Conservation (phyloP, 2,888 invertebrate species). For the Drosophila prostipennis region DNA sequence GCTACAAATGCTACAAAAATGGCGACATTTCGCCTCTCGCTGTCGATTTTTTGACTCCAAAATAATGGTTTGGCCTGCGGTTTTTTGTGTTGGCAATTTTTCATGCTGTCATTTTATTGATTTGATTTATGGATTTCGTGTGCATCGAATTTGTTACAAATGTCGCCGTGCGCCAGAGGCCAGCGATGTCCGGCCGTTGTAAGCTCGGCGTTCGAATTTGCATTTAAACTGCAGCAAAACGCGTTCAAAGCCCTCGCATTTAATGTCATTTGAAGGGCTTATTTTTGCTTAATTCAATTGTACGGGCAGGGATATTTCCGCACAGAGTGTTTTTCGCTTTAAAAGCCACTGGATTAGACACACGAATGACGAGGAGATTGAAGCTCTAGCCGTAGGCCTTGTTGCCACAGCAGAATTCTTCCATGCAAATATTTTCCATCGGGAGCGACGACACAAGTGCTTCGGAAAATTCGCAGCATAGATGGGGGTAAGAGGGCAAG, state of each 20-base stretch:
- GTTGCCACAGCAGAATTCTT: slow-evolving; percentile 15
- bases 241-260: slow-evolving; percentile 5
- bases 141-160: slow-evolving; percentile 57
- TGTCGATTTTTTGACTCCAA: slow-evolving; percentile 46
- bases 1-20: slow-evolving; percentile 27
- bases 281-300: slow-evolving; percentile 30
- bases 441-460: slow-evolving; percentile 35
- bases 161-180: slow-evolving; percentile 32
- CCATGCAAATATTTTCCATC: slow-evolving; percentile 30
- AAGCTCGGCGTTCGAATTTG: slow-evolving; percentile 7
- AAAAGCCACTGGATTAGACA: slow-evolving; percentile 29
- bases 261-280: slow-evolving; percentile 4
- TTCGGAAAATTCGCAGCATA: slow-evolving; percentile 45
- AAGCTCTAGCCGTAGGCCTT: slow-evolving; percentile 29
- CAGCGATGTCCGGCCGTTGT: slow-evolving; percentile 14
- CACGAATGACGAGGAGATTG: neutral
- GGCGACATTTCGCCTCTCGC: slow-evolving; percentile 18
- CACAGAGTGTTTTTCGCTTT: slow-evolving; percentile 14
- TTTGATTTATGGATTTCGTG: slow-evolving; percentile 68
- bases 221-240: slow-evolving; percentile 17
- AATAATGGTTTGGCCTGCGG: slow-evolving; percentile 59
- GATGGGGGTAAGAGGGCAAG: slow-evolving; percentile 11
- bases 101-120: slow-evolving; percentile 69
- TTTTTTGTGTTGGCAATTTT: slow-evolving; percentile 66
- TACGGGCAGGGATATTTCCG: too few relatives aligned